Base-by-base conservation (phyloP, 2,888 invertebrate genomes). In the Xanthia icteritia region DNA sequence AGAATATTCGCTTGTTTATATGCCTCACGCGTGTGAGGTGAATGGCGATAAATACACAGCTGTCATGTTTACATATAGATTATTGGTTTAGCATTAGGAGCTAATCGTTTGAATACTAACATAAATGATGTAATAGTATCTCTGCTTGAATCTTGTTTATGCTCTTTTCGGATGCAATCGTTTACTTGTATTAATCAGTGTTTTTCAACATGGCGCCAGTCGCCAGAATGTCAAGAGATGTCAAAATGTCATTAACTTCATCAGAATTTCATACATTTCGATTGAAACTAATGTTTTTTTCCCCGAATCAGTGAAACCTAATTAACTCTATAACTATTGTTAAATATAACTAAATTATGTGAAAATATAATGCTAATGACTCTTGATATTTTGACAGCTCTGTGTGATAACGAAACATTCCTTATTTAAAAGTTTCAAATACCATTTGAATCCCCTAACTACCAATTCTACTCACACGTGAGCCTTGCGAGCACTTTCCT, bases 401-500 rank as follows among this genome's bases (percentile, higher is more conserved):
- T n/a, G 36, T 17, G 9, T n/a, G 17, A 48, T 5, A 48, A 58
- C 58, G 1, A 39, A 39, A n/a, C 6, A 39, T 20, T 3, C 36
- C n/a, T n/a, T 17, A 56, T 39, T 58, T n/a, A 39, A 6, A n/a
- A 58, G 36, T n/a, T 51, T 58, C 4, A n/a, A 36, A 39, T 58
- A 0, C 27, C 51, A 61, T 48, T 56, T 70, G 17, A 6, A 63
- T 11, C 20, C 42, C 39, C 17, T 9, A 61, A 48, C 23, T 84
- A 73, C 77, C 82, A 84, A 77, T 20, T 48, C 23, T 20, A n/a
- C 42, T 20, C 86, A 82, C 86, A 42, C 74, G 58, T 72, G 84
- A 91, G 86, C 69, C 36, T 58, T 70, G 85, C 89, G 94, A 92
- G 92, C 95, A 94, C 93, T 93, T 95, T 95, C 96, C 96, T 96